Base-by-base conservation (phyloP, 2,888 invertebrate species). In the Marasmarcha lunaedactyla region DNA sequence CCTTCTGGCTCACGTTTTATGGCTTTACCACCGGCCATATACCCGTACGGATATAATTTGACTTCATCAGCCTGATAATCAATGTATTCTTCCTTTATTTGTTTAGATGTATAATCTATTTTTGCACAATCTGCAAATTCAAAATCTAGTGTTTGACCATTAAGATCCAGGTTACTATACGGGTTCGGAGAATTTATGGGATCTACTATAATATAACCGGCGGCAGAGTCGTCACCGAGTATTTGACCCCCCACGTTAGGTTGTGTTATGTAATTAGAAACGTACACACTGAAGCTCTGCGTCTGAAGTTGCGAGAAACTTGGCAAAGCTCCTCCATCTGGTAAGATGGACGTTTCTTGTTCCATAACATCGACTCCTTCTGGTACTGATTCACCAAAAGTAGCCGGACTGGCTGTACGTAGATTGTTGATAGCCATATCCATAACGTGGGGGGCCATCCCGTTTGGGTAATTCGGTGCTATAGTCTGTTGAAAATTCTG, bases 361-460 rank as follows among this genome's bases (percentile, higher is more conserved):
- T 81, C 72, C 76, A 76, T 74, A 63, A 71, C 71, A 47, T 72
- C 76, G 67, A 72, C 81, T 55, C 63, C 78, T 68, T 81, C 72
- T 20, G 78, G 71, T 64, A 72, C 51, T 14, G 70, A 71, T 84
- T 89, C 89, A 92, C 92, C 92, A 93, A 88, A 92, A 92, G 88
- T 91, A 92, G 86, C 91, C 90, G 86, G 91, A 87, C 78, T 88
- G 79, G 87, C 85, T 86, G 85, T 87, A 79, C 81, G 84, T 85
- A 84, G 83, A 84, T 79, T 84, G 87, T 77, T 86, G 87, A 86
- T 86, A 89, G 86, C 87, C 86, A 85, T 89, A 89, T 86, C 87
- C 88, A 87, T 89, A 90, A 89, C 90, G 90, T 90, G 90, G 90
- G 91, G 91, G 91, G 90, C 89, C 89, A 88, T 89, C 88, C 85